Percentiles rank a stretch among this genome's conserved stretches.
Conservation (phyloP, 2,113 vertebrate species). For the Poeciliopsis retropinna region DNA sequence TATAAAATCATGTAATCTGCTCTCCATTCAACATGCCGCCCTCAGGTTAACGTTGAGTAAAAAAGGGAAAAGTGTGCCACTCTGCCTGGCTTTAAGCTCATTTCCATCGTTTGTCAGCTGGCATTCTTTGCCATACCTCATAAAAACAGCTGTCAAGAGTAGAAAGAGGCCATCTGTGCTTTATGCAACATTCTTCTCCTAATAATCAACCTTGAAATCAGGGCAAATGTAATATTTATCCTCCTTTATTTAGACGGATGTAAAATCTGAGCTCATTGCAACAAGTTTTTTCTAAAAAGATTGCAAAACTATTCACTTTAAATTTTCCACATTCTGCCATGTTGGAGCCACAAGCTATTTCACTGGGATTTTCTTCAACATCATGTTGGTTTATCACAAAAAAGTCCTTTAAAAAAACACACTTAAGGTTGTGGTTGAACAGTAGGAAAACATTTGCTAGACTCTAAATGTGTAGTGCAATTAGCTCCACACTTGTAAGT, state of each 20-base stretch:
- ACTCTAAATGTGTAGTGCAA: not conserved
- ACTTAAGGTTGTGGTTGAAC: not conserved
- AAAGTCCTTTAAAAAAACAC: too few species aligned
- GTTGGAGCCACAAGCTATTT: not conserved
- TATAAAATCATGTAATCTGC: constrained; percentile 38
- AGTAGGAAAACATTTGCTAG: not conserved
- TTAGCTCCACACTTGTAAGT: constrained; percentile 5
- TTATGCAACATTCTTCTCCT: constrained; percentile 47
- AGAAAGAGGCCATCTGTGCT: constrained; percentile 52
- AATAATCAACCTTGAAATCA: constrained; percentile 31
- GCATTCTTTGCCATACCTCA: constrained; percentile 31
- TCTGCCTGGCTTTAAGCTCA: constrained; percentile 43
- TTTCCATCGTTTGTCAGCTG: constrained; percentile 47
- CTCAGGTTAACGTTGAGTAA: constrained; percentile 49
- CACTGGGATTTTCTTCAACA: not conserved
- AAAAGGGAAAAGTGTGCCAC: constrained; percentile 37
- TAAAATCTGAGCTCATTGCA: constrained; percentile 18
- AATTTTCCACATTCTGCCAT: not conserved
- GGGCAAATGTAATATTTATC: constrained; percentile 21
- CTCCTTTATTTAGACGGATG: constrained; percentile 28
- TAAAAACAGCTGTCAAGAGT: constrained; percentile 54
- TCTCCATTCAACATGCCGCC: constrained; percentile 40
- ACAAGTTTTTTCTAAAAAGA: constrained; percentile 15
- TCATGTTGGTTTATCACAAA: not conserved
- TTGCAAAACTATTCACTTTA: not conserved